Conservation (phyloP, 2,888 invertebrate genomes). For the Xestoiulus laeticollis region DNA sequence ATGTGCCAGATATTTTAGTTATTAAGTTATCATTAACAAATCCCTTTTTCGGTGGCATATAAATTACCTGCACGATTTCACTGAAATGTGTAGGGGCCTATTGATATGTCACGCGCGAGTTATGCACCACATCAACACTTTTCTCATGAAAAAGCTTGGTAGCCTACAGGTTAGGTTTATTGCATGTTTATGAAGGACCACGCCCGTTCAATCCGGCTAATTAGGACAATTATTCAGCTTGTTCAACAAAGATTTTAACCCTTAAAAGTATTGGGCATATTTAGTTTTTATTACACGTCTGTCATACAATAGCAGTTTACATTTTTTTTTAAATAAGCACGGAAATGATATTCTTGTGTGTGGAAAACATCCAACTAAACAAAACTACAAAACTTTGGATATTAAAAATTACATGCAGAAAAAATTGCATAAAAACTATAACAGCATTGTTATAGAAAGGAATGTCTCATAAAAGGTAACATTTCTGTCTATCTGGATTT, state of each 20-base stretch:
- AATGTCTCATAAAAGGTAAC: too few relatives aligned
- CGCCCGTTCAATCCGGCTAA: slow-evolving; percentile 12
- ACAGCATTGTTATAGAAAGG: too few relatives aligned
- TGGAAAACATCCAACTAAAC: not conserved
- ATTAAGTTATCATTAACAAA: not conserved
- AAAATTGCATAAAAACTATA: too few relatives aligned
- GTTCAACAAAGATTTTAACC: not conserved
- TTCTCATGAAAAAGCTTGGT: not conserved
- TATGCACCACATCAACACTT: not conserved
- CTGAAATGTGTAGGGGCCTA: not conserved
- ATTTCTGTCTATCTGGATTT: too few relatives aligned
- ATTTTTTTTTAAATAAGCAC: not conserved
- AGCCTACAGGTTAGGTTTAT: not conserved
- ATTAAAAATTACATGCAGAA: too few relatives aligned
- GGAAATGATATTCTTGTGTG: not conserved
- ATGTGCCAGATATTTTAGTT: not conserved
- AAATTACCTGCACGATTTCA: slow-evolving; percentile 15
- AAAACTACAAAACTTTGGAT: too few relatives aligned
- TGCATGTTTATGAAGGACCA: not conserved
- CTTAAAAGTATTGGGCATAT: not conserved
- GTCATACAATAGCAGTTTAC: not conserved
- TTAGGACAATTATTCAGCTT: not conserved
- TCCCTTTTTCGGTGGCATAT: not conserved
- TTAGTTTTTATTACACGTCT: not conserved
- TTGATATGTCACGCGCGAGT: not conserved